Evolutionary conservation across 92 coral and sea anemone genomes (phyloP), one percentile per base, ranked within the genome.

Genomic region (Epizoanthus ramosus): DNA sequence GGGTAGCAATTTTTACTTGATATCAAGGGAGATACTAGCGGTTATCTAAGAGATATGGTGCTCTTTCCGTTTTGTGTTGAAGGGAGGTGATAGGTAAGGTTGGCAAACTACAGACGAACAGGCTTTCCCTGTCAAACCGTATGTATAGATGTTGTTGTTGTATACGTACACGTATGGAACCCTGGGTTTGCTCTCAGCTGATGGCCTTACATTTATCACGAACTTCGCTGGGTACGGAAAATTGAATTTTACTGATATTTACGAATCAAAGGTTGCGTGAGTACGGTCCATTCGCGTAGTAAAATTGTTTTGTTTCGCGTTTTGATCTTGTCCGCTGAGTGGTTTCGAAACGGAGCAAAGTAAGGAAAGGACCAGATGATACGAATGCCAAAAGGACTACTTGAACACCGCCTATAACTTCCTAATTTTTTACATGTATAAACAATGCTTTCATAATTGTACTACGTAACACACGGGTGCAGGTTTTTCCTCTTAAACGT

Each of bases 371-470:
- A 15, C 15, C 14, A 71, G 24, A 33, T 71, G 22, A 71, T 71
- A 24, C 5, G 35, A 23, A 54, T 25, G 39, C 13, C 33, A 72
- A 37, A 15, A 63, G 57, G 28, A 35, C 70, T 41, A 59, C 82
- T 60, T 70, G 82, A 77, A 77, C 82, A 77, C 70, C 82, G 82
- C 82, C 82, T 77, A 77, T 41, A 22, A 77, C 39, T 85, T 85
- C 69, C 90, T 83, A 87, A 92, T 87, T 58, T 87, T 92, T 92
- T 86, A 85, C 88, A 88, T 92, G 68, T 85, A 88, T 88, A 90
- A 92, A 92, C 93, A 92, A 88, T 92, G 54, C 89, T 88, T 71
- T 76, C 79, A 90, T 84, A 87, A 90, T 87, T 87, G 74, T 84
- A 77, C 71, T 77, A 31, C 71, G 68, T 77, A 61, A 63, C 50